phyloP scores from a whole-genome alignment of 2,797 vertebrate genomes.

The Martes flavigula region DNA sequence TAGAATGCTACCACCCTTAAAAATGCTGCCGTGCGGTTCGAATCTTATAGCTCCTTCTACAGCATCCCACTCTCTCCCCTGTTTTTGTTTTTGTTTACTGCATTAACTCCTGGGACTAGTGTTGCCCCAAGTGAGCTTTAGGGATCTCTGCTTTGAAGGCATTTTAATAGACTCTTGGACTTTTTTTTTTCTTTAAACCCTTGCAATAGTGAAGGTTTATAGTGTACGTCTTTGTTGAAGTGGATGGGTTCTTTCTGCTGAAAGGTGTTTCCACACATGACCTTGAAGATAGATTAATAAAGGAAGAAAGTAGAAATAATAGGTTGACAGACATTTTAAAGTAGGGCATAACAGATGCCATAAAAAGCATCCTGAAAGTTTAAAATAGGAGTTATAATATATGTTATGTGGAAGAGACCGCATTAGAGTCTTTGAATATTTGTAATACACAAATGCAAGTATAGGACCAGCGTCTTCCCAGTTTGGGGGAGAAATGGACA shows the following conservation, averaged over 20 bases:
- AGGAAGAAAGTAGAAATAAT: conserved; percentile 40
- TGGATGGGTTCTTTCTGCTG: background rate
- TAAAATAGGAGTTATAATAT: conserved; percentile 47
- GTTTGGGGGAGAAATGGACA: background rate
- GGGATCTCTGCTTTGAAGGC: background rate
- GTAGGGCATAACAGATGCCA: conserved; percentile 2
- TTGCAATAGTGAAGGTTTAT: conserved; percentile 14
- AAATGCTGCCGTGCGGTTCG: background rate
- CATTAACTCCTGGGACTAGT: background rate
- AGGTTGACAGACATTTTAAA: conserved; percentile 52
- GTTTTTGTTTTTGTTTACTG: background rate
- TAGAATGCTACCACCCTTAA: background rate
- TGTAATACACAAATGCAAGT: conserved; percentile 3
- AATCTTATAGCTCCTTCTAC: background rate
- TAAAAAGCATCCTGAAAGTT: conserved; percentile 45
- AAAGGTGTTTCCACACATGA: background rate
- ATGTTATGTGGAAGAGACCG: background rate
- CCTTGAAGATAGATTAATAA: conserved; percentile 57
- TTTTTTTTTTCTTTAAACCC: background rate
- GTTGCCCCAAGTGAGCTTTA: background rate
- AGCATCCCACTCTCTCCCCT: rapidly evolving
- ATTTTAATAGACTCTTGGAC: background rate
- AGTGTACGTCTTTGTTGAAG: conserved; percentile 15
- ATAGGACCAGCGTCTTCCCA: background rate
- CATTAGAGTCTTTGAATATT: conserved; percentile 56